Percentiles rank a stretch among this genome's conserved stretches.
phyloP scores from a whole-genome alignment of 2,113 vertebrate genomes.

The Candoia aspera region DNA sequence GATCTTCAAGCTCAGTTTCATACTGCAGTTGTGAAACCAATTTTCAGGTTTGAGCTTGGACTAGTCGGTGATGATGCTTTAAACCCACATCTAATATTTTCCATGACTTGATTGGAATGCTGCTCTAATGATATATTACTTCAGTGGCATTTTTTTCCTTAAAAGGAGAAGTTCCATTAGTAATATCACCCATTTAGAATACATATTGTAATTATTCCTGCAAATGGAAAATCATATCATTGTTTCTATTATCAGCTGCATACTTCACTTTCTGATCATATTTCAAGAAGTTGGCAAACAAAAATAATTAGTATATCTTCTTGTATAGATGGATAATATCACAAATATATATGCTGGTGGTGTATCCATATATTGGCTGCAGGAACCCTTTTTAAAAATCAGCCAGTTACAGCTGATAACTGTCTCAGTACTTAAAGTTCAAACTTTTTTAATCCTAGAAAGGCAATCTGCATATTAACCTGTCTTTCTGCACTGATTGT shows the following conservation, averaged over 20 bases:
- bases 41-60: no score
- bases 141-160: neutral
- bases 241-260: slow-evolving; percentile 31
- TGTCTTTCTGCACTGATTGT: neutral
- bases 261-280: slow-evolving; percentile 30
- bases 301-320: slow-evolving; percentile 39
- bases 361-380: no score
- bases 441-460: neutral
- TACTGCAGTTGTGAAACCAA: no score
- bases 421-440: neutral
- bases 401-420: neutral
- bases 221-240: slow-evolving; percentile 18
- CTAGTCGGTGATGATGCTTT: no score
- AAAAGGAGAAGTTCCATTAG: neutral
- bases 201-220: neutral
- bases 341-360: neutral
- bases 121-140: no score
- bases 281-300: slow-evolving; percentile 3
- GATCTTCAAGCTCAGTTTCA: no score
- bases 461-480: neutral
- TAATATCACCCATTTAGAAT: neutral
- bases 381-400: no score
- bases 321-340: slow-evolving; percentile 7
- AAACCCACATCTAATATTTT: no score
- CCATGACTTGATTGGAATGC: no score